Evolutionary conservation across 2,888 invertebrate genomes (phyloP).

Genomic region (Metellina segmentata): DNA sequence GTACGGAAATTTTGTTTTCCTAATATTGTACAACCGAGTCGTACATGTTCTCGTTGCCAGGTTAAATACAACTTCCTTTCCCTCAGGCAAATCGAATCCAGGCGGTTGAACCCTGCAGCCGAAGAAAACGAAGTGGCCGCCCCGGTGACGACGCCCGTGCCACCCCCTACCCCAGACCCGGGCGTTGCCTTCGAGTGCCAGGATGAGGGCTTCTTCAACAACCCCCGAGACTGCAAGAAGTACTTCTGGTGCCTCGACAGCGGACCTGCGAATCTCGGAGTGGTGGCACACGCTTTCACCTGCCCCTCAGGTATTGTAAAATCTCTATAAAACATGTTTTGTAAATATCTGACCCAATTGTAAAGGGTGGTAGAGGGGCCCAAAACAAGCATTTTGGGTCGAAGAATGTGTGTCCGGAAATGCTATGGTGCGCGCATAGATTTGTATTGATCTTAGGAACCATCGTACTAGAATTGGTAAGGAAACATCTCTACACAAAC

Average conservation of each 20-base stretch:
- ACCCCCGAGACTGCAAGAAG: slow-evolving; percentile 95
- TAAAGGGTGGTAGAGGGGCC: no score
- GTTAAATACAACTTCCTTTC: not conserved
- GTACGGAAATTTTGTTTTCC: no score
- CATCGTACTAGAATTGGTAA: no score
- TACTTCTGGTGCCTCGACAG: slow-evolving; percentile 97
- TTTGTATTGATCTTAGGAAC: no score
- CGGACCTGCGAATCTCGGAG: slow-evolving; percentile 88
- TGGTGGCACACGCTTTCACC: slow-evolving; percentile 95
- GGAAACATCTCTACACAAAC: no score
- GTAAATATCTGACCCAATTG: no score
- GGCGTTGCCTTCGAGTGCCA: slow-evolving; percentile 91
- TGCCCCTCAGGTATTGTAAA: slow-evolving; percentile 87
- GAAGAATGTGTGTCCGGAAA: no score
- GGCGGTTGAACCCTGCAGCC: slow-evolving; percentile 50
- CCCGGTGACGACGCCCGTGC: slow-evolving; percentile 86
- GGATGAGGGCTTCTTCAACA: slow-evolving; percentile 95
- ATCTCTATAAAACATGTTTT: no score
- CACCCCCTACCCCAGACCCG: slow-evolving; percentile 94
- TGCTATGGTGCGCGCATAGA: no score
- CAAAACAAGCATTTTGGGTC: no score
- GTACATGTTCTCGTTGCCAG: no score
- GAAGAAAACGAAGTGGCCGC: slow-evolving; percentile 66
- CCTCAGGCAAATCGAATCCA: slow-evolving; percentile 27
- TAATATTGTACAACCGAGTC: no score